These are phyloP conservation scores for Cassiopea andromeda DNA, from an alignment of 30 jellyfish, hydroid and myxozoan species.

Conservation along the genomic window DNA sequence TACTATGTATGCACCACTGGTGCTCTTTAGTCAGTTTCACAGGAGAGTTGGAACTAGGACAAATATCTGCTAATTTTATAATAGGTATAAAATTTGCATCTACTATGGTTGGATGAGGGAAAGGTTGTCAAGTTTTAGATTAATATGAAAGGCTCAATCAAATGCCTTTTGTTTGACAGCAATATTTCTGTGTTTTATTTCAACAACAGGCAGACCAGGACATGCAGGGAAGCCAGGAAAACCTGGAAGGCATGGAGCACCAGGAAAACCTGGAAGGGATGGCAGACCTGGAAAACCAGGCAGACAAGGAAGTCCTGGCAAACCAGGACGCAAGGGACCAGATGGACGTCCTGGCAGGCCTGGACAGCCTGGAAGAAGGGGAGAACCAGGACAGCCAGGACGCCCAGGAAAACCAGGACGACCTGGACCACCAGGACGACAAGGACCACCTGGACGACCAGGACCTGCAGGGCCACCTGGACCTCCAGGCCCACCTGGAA, in stretches of 20 bases:
- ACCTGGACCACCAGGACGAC: conserved; percentile 46
- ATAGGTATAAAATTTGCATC: too few relatives aligned
- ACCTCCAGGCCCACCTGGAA: conserved; percentile 47
- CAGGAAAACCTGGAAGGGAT: conserved; percentile 49
- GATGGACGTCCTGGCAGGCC: conserved; percentile 41
- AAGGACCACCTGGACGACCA: conserved; percentile 34
- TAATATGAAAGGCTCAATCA: too few relatives aligned
- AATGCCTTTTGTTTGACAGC: too few relatives aligned
- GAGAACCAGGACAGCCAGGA: conserved; percentile 43
- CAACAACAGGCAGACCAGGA: conserved; percentile 30
- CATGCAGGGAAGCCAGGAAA: conserved; percentile 50
- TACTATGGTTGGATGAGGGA: too few relatives aligned
- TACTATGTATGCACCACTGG: too few relatives aligned
- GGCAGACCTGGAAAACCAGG: conserved; percentile 51
- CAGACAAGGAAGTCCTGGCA: conserved; percentile 46
- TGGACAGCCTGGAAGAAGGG: conserved; percentile 43
- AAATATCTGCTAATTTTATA: too few relatives aligned
- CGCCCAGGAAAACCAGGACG: conserved; percentile 43
- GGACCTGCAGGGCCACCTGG: conserved; percentile 46
- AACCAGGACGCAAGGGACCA: conserved; percentile 42
- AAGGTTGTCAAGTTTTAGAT: too few relatives aligned
- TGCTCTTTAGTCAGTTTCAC: too few relatives aligned
- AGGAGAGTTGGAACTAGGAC: too few relatives aligned
- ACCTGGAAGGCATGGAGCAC: conserved; percentile 43
- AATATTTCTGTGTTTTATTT: too few relatives aligned